Evolutionary conservation across 2,113 vertebrate species (phyloP).

Genomic region (Balaenoptera acutorostrata): DNA sequence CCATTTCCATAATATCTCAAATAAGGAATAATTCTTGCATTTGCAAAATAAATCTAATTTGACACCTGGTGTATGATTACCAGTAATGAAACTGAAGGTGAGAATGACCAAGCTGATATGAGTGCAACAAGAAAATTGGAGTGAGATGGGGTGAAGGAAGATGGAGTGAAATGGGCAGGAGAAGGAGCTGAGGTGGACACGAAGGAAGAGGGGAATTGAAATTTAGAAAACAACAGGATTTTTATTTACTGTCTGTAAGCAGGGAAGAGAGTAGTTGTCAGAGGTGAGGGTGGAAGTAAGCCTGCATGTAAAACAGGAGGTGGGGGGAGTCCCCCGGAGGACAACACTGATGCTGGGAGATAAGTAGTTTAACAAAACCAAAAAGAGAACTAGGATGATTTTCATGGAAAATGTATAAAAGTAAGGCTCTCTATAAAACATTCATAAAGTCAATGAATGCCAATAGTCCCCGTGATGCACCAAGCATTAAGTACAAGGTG

Average conservation of each 20-base stretch:
- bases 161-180: too few relatives aligned
- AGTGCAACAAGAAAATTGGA: background rate
- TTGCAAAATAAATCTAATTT: background rate
- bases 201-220: background rate
- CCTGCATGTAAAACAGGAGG: background rate
- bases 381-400: background rate
- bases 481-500: background rate
- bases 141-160: background rate
- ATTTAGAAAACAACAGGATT: background rate
- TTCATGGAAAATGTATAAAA: background rate
- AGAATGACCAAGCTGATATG: background rate
- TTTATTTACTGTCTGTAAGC: background rate
- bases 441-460: background rate
- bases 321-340: rapidly evolving
- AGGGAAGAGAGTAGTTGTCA: background rate
- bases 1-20: background rate
- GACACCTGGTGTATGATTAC: background rate
- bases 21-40: background rate
- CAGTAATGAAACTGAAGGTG: background rate
- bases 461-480: background rate
- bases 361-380: background rate
- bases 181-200: rapidly evolving
- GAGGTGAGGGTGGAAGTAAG: background rate
- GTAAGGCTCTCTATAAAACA: background rate
- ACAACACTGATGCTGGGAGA: background rate